Conservation (phyloP, 2,113 vertebrate species). For the Oceanites oceanicus region DNA sequence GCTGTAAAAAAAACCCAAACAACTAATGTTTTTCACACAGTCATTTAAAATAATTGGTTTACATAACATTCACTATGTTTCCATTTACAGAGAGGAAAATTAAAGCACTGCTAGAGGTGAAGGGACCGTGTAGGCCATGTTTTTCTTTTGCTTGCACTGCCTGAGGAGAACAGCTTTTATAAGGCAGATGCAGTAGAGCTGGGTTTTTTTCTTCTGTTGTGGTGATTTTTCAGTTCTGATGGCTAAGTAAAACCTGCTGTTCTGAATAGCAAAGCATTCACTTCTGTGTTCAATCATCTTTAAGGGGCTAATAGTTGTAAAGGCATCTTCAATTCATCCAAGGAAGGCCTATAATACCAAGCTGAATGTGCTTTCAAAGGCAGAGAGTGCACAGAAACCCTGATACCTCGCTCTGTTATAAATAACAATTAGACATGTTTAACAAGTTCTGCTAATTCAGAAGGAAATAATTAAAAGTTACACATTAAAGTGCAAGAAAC, state of each 20-base stretch:
- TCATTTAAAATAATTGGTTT: not conserved
- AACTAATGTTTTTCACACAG: not conserved
- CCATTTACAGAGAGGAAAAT: not conserved
- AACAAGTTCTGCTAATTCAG: conserved; percentile 60
- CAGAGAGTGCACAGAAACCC: not conserved
- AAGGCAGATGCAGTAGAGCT: not conserved
- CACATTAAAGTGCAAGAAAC: conserved; percentile 30
- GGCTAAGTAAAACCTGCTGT: not conserved
- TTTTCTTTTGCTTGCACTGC: not conserved
- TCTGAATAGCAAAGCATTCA: not conserved
- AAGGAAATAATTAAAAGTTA: conserved; percentile 68
- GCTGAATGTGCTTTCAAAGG: conserved; percentile 16
- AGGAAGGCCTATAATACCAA: conserved; percentile 21
- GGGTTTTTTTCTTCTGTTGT: not conserved
- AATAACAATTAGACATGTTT: conserved; percentile 59
- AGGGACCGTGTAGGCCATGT: fast-evolving
- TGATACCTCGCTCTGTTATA: not conserved
- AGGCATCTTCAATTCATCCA: not conserved
- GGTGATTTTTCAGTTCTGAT: not conserved
- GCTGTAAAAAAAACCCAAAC: fast-evolving
- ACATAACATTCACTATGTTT: not conserved
- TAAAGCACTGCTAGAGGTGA: not conserved
- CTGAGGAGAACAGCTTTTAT: not conserved
- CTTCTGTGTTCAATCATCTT: not conserved
- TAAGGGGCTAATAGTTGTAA: not conserved